phyloP scores from a whole-genome alignment of 2,888 invertebrate genomes.

The Dimorphilus gyrociliatus region DNA sequence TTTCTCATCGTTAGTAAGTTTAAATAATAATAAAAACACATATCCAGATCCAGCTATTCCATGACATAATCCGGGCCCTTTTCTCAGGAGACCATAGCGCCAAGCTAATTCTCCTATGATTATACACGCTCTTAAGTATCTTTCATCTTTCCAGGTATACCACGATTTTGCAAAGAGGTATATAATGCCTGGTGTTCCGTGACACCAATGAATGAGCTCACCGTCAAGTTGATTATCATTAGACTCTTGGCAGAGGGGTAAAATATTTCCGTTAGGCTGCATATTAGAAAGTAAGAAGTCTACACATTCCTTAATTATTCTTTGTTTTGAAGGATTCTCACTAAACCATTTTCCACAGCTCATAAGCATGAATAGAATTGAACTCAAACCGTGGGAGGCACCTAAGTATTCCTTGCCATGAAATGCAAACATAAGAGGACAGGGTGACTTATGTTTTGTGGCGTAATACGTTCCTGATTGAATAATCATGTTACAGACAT shows the following conservation, averaged over 20 bases:
- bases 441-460: slow-evolving; percentile 34
- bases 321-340: slow-evolving; percentile 42
- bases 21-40: slow-evolving; percentile 45
- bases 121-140: slow-evolving; percentile 52
- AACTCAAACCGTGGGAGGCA: slow-evolving; percentile 47
- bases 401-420: slow-evolving; percentile 54
- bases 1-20: slow-evolving; percentile 53
- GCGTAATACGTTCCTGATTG: slow-evolving; percentile 56
- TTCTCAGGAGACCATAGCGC: slow-evolving; percentile 61
- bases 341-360: slow-evolving; percentile 46
- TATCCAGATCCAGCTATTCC: slow-evolving; percentile 43
- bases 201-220: slow-evolving; percentile 74
- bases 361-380: slow-evolving; percentile 51
- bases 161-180: slow-evolving; percentile 68
- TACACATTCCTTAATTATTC: slow-evolving; percentile 48
- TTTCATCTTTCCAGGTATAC: slow-evolving; percentile 53
- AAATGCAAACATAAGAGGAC: slow-evolving; percentile 56
- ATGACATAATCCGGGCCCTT: slow-evolving; percentile 78
- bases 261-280: slow-evolving; percentile 56
- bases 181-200: slow-evolving; percentile 63
- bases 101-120: slow-evolving; percentile 60
- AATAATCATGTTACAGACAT: slow-evolving; percentile 53
- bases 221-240: slow-evolving; percentile 42
- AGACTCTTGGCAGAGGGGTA: not conserved
- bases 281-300: slow-evolving; percentile 53